Conservation (phyloP, 2,113 vertebrate genomes). For the Aplodontia rufa region DNA sequence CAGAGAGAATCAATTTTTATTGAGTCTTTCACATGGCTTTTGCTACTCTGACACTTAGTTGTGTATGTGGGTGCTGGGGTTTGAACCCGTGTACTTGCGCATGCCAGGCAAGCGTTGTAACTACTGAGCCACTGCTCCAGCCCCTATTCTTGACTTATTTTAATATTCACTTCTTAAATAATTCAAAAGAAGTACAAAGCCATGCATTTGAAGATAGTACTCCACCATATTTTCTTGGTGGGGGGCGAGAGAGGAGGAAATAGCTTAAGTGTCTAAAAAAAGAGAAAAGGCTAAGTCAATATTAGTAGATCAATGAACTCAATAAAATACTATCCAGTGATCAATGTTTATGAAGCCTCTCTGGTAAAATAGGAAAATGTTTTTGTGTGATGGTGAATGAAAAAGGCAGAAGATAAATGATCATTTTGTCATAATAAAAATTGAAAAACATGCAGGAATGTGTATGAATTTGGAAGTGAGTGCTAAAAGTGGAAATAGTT, state of each 20-base stretch:
- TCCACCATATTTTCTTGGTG: not conserved
- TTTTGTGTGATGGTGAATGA: not conserved
- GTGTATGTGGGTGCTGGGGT: no score
- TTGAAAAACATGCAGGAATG: not conserved
- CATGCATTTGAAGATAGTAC: no score
- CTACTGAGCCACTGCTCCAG: no score
- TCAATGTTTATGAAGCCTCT: not conserved
- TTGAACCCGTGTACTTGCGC: no score
- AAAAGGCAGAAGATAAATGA: not conserved
- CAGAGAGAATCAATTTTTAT: no score
- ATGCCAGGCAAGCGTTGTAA: no score
- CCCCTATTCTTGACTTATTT: no score
- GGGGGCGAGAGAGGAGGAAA: not conserved
- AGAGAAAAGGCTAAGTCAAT: not conserved
- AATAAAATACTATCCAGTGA: not conserved
- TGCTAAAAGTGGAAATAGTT: not conserved
- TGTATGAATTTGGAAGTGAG: not conserved
- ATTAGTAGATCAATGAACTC: not conserved
- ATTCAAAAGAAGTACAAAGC: not conserved
- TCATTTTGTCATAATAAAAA: not conserved
- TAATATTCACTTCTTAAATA: constrained; percentile 4
- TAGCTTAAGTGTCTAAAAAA: not conserved
- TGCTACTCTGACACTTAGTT: no score
- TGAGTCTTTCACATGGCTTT: no score
- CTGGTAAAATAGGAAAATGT: not conserved